Conservation (phyloP, 2,888 invertebrate species). For the Ametastegia equiseti region DNA sequence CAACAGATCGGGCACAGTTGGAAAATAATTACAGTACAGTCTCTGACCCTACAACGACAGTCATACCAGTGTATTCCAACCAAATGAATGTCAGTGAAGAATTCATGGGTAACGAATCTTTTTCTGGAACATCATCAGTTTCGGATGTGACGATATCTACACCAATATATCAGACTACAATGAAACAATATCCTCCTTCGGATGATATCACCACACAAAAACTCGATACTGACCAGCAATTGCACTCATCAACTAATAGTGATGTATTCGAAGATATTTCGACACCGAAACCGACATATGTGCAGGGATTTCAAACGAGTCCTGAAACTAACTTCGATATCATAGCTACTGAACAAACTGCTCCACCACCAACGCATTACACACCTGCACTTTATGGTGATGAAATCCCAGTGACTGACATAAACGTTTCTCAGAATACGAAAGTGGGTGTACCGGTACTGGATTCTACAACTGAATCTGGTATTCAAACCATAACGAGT, state of each 20-base stretch:
- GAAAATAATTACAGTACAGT: not conserved
- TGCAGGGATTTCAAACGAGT: not conserved
- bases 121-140: conserved; percentile 7
- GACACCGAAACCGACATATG: not conserved
- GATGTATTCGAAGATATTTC: not conserved
- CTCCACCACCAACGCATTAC: not conserved
- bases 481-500: not conserved
- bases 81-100: not conserved
- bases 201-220: conserved; percentile 2
- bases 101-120: not conserved
- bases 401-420: not conserved
- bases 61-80: not conserved
- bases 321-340: not conserved
- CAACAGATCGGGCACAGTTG: not conserved
- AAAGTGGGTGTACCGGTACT: not conserved
- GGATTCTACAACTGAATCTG: conserved; percentile 24
- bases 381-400: not conserved
- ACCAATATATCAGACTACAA: not conserved
- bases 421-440: not conserved
- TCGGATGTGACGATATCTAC: not conserved
- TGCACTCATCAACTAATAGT: not conserved
- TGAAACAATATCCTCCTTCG: not conserved
- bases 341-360: not conserved
- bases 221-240: not conserved
- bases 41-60: not conserved